Percentiles rank a stretch among this genome's conserved stretches.
These are phyloP conservation scores for Phortica okadai DNA, from an alignment of 2,888 invertebrate genomes.

Conservation along the genomic window DNA sequence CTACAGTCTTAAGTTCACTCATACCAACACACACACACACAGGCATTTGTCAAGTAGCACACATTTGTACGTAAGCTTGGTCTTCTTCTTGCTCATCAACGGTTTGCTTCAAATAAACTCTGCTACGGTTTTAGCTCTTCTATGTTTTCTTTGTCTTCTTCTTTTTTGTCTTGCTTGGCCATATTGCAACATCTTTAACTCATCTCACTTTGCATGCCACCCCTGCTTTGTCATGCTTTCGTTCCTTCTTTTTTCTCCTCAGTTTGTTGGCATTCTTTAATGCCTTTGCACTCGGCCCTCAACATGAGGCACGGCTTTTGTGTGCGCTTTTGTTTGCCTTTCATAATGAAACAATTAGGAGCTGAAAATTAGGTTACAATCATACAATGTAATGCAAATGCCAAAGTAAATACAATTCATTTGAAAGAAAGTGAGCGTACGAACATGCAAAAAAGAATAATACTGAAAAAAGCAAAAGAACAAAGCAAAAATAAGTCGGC, in stretches of 20 bases:
- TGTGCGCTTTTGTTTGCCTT: constrained; percentile 49
- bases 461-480: not conserved
- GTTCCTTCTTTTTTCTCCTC: not conserved
- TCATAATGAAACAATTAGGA: constrained; percentile 72
- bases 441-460: constrained; percentile 14
- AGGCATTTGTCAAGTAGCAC: constrained; percentile 23
- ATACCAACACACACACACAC: not conserved
- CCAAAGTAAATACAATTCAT: constrained; percentile 58
- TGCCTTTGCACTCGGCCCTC: constrained; percentile 26
- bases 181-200: constrained; percentile 24
- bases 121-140: not conserved
- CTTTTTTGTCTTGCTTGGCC: not conserved
- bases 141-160: not conserved
- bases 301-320: constrained; percentile 25
- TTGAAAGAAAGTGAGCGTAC: constrained; percentile 28
- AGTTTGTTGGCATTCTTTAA: constrained; percentile 15
- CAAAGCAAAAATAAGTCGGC: not conserved
- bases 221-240: constrained; percentile 27
- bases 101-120: not conserved
- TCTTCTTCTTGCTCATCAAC: constrained; percentile 4
- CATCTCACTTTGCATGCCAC: constrained; percentile 43
- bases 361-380: constrained; percentile 70
- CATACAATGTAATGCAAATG: constrained; percentile 65
- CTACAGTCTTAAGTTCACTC: not conserved
- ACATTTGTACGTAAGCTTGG: constrained; percentile 19